Evolutionary conservation across 2,113 vertebrate species (phyloP), one percentile per base, ranked within the genome.

Genomic region (Clarias batrachus): DNA sequence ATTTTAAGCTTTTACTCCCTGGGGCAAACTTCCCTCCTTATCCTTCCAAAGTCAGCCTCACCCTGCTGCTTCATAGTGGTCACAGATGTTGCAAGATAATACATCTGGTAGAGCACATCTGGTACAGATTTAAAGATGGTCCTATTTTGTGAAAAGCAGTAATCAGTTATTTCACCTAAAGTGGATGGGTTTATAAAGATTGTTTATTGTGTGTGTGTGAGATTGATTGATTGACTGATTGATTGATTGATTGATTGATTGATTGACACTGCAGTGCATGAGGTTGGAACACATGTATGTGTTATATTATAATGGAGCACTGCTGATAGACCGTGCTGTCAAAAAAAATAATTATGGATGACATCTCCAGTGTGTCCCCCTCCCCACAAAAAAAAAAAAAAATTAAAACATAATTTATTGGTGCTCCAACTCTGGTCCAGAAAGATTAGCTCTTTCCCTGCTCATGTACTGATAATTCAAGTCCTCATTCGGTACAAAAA

Each of bases 31-130:
- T n/a, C 21, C 71, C 71, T 41, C 21, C 41, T 52, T 74, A 74
- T 52, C 23, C 11, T 76, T 23, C 23, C 41, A 76, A 52, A 76
- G 0, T 54, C 41, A 76, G 13, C 62, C 56, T 25, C 21, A 65
- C 3, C 30, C 60, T 66, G 77, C 33, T 11, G 25, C 78, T 71
- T 48, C n/a, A 37, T 54, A 21, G 79, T 60, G 65, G n/a, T 27
- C 21, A 71, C 88, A 88, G 88, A 88, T 84, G 81, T 86, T 86
- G 21, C 25, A 77, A 85, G 48, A 71, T 33, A 19, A 41, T 41
- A 68, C 27, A 78, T 65, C 57, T 84, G 81, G 4, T 54, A 25
- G 23, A n/a, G 73, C 71, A 74, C 71, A 74, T 74, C 71, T 74
- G 71, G 82, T 76, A 68, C 71, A 59, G 54, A 56, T 48, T 80